Percentiles rank a stretch among this genome's conserved stretches.
phyloP scores from a whole-genome alignment of 2,797 vertebrate genomes.

The Phrynocephalus vlangalii region DNA sequence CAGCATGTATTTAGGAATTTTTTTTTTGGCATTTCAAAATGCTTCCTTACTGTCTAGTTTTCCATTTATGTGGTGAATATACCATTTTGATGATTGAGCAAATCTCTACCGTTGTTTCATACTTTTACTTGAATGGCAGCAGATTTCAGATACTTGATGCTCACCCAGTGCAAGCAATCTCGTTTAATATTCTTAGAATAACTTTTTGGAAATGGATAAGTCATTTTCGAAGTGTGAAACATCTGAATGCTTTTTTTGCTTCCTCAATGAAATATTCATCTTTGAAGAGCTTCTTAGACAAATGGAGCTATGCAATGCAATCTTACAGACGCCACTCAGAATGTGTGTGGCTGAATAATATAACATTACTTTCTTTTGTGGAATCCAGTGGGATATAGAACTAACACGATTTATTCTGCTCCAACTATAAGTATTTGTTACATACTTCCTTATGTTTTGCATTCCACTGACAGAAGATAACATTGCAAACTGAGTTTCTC shows the following conservation, averaged over 20 bases:
- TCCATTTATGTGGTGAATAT: slow-evolving; percentile 11
- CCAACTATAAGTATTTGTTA: neutral
- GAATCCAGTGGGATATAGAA: neutral
- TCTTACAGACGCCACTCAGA: slow-evolving; percentile 13
- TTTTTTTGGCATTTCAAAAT: slow-evolving; percentile 29
- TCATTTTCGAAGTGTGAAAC: slow-evolving; percentile 22
- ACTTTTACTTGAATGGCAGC: slow-evolving; percentile 31
- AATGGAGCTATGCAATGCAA: neutral
- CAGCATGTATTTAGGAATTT: slow-evolving; percentile 11
- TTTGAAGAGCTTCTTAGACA: slow-evolving; percentile 5
- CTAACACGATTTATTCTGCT: neutral
- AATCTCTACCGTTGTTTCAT: slow-evolving; percentile 39
- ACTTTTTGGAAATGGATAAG: neutral
- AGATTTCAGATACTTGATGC: slow-evolving; percentile 42
- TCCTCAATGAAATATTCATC: neutral
- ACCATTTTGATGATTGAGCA: slow-evolving; percentile 46
- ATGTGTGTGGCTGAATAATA: slow-evolving; percentile 3
- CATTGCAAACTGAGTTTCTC: neutral
- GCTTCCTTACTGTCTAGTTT: slow-evolving; percentile 7
- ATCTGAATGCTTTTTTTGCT: slow-evolving; percentile 31
- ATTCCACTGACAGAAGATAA: neutral
- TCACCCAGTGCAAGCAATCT: neutral
- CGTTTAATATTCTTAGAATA: slow-evolving; percentile 17
- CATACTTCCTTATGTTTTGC: neutral
- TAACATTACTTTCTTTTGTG: neutral